A percentile compares a stretch with the other conserved stretches of the same genome.
phyloP scores from a whole-genome alignment of 2,113 vertebrate genomes.

The Ondatra zibethicus region DNA sequence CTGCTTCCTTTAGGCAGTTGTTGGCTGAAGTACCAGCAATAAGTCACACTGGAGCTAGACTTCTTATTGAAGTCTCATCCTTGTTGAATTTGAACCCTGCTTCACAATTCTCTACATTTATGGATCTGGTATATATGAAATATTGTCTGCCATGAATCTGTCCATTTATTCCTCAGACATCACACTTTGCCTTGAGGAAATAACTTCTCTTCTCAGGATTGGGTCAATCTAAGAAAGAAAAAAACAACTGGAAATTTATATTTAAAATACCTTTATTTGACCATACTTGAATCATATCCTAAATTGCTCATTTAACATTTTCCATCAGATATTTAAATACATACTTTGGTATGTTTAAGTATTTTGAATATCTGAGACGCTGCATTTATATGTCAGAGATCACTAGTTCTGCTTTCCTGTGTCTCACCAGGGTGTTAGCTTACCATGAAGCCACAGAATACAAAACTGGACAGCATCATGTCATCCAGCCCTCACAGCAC shows the following conservation, averaged over 20 bases:
- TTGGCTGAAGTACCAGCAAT: background rate
- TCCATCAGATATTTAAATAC: background rate
- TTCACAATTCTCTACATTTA: constrained; percentile 14
- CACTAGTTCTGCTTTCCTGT: background rate
- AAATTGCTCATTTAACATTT: background rate
- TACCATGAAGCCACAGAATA: background rate
- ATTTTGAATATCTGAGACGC: background rate
- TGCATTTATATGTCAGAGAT: background rate
- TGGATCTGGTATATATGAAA: constrained; percentile 30
- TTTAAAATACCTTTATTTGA: background rate
- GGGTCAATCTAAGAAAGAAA: background rate
- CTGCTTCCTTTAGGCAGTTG: constrained; percentile 53
- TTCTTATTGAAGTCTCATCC: constrained; percentile 36
- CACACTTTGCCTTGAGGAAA: background rate
- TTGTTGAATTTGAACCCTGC: constrained; percentile 36
- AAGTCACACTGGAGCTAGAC: background rate
- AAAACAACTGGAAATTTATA: constrained; percentile 29
- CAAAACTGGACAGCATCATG: background rate
- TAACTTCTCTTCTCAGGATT: background rate
- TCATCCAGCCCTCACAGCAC: background rate
- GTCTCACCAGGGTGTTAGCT: background rate
- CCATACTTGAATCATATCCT: background rate
- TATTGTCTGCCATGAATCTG: constrained; percentile 3
- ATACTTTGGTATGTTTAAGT: background rate
- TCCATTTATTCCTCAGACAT: background rate